Conservation (phyloP, 2,797 vertebrate genomes). For the Sciurus vulgaris region DNA sequence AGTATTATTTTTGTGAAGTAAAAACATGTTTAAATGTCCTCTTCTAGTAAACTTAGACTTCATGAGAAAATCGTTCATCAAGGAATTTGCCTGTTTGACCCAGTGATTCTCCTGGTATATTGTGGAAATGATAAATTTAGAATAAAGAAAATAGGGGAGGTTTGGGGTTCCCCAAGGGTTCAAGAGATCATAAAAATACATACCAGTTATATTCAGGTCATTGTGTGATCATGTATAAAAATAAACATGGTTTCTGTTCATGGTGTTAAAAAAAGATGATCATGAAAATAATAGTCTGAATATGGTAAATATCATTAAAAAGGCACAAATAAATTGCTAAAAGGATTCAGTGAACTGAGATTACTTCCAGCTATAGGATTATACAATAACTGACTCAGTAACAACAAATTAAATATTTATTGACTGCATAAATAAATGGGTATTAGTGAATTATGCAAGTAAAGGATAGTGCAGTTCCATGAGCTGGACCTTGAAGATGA, state of each 20-base stretch:
- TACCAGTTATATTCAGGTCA: not conserved
- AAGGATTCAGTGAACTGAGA: not conserved
- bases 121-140: conserved; percentile 36
- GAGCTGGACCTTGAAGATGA: conserved; percentile 47
- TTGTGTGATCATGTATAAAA: not conserved
- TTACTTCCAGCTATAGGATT: not conserved
- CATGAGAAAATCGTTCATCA: conserved; percentile 38
- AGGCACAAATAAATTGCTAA: not conserved
- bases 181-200: not conserved
- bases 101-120: not conserved
- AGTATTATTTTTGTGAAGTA: conserved; percentile 18
- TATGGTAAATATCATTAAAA: not conserved
- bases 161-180: not conserved
- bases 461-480: not conserved
- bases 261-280: conserved; percentile 25
- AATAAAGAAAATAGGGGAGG: not conserved
- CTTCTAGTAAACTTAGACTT: not conserved
- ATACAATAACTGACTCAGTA: not conserved
- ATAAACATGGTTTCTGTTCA: not conserved
- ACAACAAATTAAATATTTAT: conserved; percentile 11
- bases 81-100: not conserved
- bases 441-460: not conserved
- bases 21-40: not conserved
- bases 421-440: not conserved
- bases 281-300: conserved; percentile 37